Base-by-base conservation (phyloP, 2,797 vertebrate genomes). In the Melanotaenia boesemani region DNA sequence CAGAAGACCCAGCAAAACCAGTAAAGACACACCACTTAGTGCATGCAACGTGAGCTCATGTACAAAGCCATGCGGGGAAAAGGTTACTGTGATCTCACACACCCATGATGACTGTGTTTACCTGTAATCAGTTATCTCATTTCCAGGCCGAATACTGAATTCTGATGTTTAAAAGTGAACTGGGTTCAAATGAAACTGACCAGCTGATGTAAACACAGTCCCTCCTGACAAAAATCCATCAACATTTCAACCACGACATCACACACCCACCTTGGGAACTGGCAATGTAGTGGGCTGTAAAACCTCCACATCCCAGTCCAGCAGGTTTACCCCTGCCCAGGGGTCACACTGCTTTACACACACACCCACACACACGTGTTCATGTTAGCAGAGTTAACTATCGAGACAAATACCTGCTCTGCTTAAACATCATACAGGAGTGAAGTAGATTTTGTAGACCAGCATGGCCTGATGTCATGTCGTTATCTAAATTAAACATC, bases 231-330 rank as follows among this genome's bases (percentile, higher is more conserved):
- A 2, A 46, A 34, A 48, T 28, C 59, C 3, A 0, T 39, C 13
- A 8, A 11, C 12, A 7, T 20, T 62, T 10, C n/a, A n/a, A n/a
- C n/a, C n/a, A n/a, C n/a, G n/a, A 32, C 32, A 32, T 36, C 67
- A 18, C 62, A 24, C 18, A 85, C 86, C 77, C 84, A 91, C 91
- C 88, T 90, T 4, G 4, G 67, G 75, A 56, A 39, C 77, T 70
- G 80, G 16, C 61, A 18, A 26, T 62, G 93, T 79, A 68, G 91
- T 67, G 37, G 95, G 94, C 54, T 95, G 96, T 87, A 96, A 92
- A 60, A 96, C 93, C 89, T 96, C 95, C 88, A 96, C 95, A 94
- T 97, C 96, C 94, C 97, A 94, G 92, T 97, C 95, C 92, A 98
- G 92, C 84, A 97, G 93, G 88, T 93, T 91, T 50, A 79, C 63